Base-by-base conservation (phyloP, 2,113 vertebrate species). In the Castor canadensis region DNA sequence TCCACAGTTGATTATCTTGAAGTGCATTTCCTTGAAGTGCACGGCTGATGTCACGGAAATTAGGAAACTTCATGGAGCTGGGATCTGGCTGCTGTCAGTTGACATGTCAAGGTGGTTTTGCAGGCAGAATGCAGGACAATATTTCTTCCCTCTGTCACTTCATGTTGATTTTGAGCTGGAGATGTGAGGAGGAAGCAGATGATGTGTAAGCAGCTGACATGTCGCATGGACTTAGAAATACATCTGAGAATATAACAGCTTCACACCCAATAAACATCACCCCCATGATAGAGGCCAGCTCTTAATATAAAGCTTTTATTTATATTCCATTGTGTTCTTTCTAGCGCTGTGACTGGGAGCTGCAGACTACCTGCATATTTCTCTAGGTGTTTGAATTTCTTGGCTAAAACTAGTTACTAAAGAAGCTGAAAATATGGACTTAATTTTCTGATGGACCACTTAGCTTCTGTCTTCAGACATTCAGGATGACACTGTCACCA, bases 81-180 rank as follows among this genome's bases (percentile, higher is more conserved):
- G 66, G 85, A 73, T 84, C 52, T 92, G 40, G 83, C 83, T 73
- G 0, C 96, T 95, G 85, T 96, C 96, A 94, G 82, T 38, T 96
- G 96, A 92, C 75, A 35, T n/a, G 75, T 96, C 94, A 93, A 77
- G 95, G 96, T 89, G 15, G 1, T 15, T 86, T 64, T 73, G 9
- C 56, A 81, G 85, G 79, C 87, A 62, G 86, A 95, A 84, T 96
- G 87, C 82, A 87, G 95, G 96, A 96, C 93, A 58, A 9, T 89
- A 96, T 95, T 95, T 96, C 95, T 73, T 95, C 95, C 69, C 93
- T 94, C 97, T 97, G 94, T 97, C 98, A 94, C 93, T 98, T 97
- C 83, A 3, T 77, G 69, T 98, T 94, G 93, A 95, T 76, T 95
- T 90, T 92, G 96, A 97, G 97, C 96, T 77, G 95, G 96, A 64